These are phyloP conservation scores for Campoplex capitator DNA, from an alignment of 2,888 invertebrate species.

Conservation along the genomic window DNA sequence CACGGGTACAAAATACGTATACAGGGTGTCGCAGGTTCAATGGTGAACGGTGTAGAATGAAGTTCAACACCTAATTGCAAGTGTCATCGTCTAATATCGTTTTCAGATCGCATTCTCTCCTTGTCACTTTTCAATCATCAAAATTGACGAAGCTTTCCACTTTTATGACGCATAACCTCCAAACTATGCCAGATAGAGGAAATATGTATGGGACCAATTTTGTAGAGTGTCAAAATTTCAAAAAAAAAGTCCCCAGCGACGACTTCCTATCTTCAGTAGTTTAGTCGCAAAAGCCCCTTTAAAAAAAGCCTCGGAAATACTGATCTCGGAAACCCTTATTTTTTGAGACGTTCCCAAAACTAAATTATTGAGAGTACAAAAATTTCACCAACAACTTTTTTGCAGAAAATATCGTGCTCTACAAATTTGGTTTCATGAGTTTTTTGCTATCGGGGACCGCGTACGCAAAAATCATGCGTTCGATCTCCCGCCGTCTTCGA, in stretches of 20 bases:
- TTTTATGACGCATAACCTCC: not conserved
- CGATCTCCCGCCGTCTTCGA: not conserved
- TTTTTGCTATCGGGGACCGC: not conserved
- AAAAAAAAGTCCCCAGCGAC: not conserved
- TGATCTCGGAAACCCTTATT: not conserved
- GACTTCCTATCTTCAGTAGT: not conserved
- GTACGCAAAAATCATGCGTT: not conserved
- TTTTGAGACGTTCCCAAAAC: not conserved
- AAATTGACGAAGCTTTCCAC: not conserved
- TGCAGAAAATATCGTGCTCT: not conserved
- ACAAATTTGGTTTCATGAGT: not conserved
- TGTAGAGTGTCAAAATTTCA: not conserved
- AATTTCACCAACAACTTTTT: not conserved
- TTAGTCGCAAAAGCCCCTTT: not conserved
- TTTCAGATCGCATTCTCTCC: not conserved
- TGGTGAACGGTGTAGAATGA: not conserved
- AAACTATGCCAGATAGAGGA: not conserved
- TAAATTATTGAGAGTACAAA: not conserved
- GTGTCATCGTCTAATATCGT: not conserved
- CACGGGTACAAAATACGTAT: slow-evolving; percentile 52
- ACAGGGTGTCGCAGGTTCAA: slow-evolving; percentile 12
- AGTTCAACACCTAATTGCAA: not conserved
- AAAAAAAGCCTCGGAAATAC: not conserved
- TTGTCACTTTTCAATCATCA: not conserved
- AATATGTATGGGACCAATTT: not conserved